Evolutionary conservation across 2,888 invertebrate species (phyloP).

Genomic region (Ommatoiulus sabulosus): DNA sequence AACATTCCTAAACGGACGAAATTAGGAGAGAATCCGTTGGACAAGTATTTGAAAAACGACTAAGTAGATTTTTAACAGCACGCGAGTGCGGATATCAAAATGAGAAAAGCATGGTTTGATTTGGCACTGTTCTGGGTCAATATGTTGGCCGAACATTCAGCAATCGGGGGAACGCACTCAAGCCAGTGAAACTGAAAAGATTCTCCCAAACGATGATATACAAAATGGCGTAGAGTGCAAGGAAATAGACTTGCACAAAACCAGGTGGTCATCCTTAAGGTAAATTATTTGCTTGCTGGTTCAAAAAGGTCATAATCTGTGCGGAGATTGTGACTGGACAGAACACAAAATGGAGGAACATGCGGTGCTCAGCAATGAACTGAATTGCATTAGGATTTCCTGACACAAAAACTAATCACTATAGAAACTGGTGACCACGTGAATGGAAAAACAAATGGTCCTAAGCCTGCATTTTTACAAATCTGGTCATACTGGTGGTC

Average conservation of each 20-base stretch:
- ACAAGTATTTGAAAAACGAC: constrained; percentile 56
- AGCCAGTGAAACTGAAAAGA: not conserved
- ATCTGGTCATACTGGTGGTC: not conserved
- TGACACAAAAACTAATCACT: too few species aligned
- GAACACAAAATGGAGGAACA: not conserved
- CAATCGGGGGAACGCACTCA: not conserved
- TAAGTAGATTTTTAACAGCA: not conserved
- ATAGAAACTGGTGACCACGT: not conserved
- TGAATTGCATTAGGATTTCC: not conserved
- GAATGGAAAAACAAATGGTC: not conserved
- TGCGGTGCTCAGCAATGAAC: not conserved
- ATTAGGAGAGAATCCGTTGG: constrained; percentile 56
- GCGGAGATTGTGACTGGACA: not conserved
- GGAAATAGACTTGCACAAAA: not conserved
- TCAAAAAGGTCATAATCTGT: not conserved
- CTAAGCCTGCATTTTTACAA: not conserved
- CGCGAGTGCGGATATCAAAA: not conserved
- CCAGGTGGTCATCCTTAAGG: not conserved
- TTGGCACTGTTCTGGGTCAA: not conserved
- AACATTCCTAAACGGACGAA: constrained; percentile 46
- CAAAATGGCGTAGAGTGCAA: not conserved
- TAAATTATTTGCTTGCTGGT: constrained; percentile 6
- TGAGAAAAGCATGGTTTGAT: not conserved
- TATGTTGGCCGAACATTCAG: not conserved
- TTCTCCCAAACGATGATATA: not conserved